Evolutionary conservation across 2,113 vertebrate species (phyloP), one percentile per base, ranked within the genome.

Genomic region (Corydoras sp.): DNA sequence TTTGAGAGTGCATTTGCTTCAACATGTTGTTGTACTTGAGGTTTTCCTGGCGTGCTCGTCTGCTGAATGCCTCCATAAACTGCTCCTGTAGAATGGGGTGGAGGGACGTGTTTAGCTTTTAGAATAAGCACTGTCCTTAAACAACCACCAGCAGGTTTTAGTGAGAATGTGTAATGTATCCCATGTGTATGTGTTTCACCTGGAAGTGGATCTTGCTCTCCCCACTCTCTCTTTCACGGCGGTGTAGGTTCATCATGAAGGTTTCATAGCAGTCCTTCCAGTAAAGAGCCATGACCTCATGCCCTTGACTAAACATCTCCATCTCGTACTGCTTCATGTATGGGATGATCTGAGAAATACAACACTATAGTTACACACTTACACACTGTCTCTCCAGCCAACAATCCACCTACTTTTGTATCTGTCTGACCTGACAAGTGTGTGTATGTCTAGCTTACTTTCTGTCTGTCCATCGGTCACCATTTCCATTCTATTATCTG

Each of bases 291-390:
- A 96, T 98, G 72, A 77, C 88, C 83, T 98, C 95, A 0, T 93
- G 92, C 68, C 88, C 88, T 78, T 89, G 89, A 77, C 91, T 93
- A 87, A 99, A 98, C 14, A 86, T 96, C 78, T 92, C 94, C 0
- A 93, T 89, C 84, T 99, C 97, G 76, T 98, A 97, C 49, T 97
- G 94, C 84, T 97, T 98, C 97, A 98, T 98, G 73, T 96, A 96
- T 12, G 95, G 96, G 81, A 98, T 92, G 79, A 99, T 99, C 96
- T 99, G 81, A 48, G 54, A 24, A 24, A 24, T 2, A 24, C 18
- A 24, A 24, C 18, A 24, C 18, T 29, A 53, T 60, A 18, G 32
- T 51, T 51, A 48, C 10, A 24, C 58, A 9, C 49, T 9, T 51
- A 9, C 49, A 51, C 11, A 9, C 11, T 11, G 11, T 51, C 49